These are phyloP conservation scores for Pharmacophagus antenor DNA, from an alignment of 2,888 invertebrate species.

Conservation along the genomic window DNA sequence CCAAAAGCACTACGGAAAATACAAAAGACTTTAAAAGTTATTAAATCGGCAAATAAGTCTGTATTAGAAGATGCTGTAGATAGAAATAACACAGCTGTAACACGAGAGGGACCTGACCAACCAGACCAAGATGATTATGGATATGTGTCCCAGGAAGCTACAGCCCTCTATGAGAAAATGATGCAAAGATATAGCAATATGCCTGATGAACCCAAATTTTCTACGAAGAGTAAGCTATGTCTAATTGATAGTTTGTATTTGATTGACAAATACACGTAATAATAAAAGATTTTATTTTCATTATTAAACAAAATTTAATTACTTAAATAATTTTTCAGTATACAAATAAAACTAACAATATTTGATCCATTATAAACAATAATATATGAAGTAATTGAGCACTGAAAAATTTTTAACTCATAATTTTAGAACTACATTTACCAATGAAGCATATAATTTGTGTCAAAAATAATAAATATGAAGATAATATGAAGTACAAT, in stretches of 20 bases:
- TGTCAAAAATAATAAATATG: too few relatives aligned
- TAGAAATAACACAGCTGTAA: constrained; percentile 87
- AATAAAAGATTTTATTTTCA: too few relatives aligned
- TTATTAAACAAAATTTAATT: too few relatives aligned
- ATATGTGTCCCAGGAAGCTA: constrained; percentile 91
- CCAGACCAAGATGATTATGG: constrained; percentile 96
- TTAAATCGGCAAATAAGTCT: constrained; percentile 94
- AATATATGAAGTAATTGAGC: too few relatives aligned
- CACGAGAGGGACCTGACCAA: constrained; percentile 87
- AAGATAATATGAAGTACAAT: too few relatives aligned
- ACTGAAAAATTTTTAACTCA: too few relatives aligned
- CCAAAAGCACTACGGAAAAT: constrained; percentile 88
- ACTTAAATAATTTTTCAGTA: too few relatives aligned
- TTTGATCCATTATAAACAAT: too few relatives aligned
- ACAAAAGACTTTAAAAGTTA: constrained; percentile 90
- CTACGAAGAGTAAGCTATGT: constrained; percentile 62
- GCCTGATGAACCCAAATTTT: constrained; percentile 87
- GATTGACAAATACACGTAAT: too few relatives aligned
- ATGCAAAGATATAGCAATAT: constrained; percentile 90
- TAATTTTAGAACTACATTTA: too few relatives aligned
- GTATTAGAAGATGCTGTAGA: constrained; percentile 91
- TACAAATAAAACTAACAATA: too few relatives aligned
- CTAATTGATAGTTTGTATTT: neutral
- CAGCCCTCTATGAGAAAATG: constrained; percentile 90
- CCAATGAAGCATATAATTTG: too few relatives aligned